Evolutionary conservation across 2,797 vertebrate genomes (phyloP).

Genomic region (Loris lydekkerianus): DNA sequence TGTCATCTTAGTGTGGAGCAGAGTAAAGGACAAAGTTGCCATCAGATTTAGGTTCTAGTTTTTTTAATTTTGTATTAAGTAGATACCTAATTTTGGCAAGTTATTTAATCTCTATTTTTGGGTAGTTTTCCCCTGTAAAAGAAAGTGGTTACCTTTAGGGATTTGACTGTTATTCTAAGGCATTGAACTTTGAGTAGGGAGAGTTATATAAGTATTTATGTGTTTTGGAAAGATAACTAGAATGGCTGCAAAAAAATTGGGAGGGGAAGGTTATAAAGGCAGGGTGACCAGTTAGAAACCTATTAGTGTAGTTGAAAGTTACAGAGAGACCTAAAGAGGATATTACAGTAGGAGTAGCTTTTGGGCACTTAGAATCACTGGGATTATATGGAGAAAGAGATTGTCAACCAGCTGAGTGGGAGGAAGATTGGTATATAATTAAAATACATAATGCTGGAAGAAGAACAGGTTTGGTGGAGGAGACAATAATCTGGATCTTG

Average conservation of each 20-base stretch:
- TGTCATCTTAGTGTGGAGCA: background rate
- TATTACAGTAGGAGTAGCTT: constrained; percentile 34
- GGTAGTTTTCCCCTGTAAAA: background rate
- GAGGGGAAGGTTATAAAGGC: constrained; percentile 42
- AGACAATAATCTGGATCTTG: constrained; percentile 59
- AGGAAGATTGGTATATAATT: constrained; percentile 61
- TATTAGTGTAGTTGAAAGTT: constrained; percentile 23
- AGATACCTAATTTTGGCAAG: constrained; percentile 2
- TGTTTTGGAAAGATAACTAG: constrained; percentile 48
- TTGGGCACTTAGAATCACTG: constrained; percentile 19
- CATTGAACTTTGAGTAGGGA: background rate
- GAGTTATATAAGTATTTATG: constrained; percentile 29
- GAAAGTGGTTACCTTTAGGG: background rate
- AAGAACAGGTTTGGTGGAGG: constrained; percentile 64
- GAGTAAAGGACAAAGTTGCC: background rate
- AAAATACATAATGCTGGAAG: constrained; percentile 39
- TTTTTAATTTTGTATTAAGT: constrained; percentile 29
- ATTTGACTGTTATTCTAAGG: constrained; percentile 35
- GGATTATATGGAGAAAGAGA: constrained; percentile 28
- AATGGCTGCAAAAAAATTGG: constrained; percentile 38
- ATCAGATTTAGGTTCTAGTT: background rate
- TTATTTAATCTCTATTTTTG: constrained; percentile 1
- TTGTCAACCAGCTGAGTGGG: constrained; percentile 57
- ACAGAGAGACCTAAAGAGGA: background rate
- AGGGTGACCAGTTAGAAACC: constrained; percentile 23